Evolutionary conservation across 2,888 invertebrate species (phyloP).

Genomic region (Chromoteleia sp.): DNA sequence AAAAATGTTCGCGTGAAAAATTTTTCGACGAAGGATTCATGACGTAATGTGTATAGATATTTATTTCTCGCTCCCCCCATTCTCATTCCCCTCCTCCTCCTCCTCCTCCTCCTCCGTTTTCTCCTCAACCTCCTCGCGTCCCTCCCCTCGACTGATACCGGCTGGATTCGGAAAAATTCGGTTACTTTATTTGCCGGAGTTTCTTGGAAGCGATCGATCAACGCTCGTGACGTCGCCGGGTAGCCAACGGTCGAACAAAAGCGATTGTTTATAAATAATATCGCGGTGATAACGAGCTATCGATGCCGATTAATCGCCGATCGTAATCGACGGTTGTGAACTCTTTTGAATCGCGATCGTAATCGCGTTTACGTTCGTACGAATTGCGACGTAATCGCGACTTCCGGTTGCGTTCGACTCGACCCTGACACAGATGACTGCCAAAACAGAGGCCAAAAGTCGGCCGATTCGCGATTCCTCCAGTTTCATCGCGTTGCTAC

Average conservation of each 20-base stretch:
- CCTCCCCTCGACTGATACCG: constrained; percentile 7
- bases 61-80: not conserved
- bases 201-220: constrained; percentile 44
- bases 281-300: constrained; percentile 32
- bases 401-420: constrained; percentile 47
- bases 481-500: constrained; percentile 34
- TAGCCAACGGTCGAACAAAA: constrained; percentile 1
- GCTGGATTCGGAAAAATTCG: constrained; percentile 46
- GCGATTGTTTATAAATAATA: constrained; percentile 53
- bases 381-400: constrained; percentile 45
- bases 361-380: not conserved
- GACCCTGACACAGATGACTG: constrained; percentile 62
- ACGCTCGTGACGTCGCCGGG: constrained; percentile 18
- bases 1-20: constrained; percentile 57
- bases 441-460: constrained; percentile 52
- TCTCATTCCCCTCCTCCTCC: too few relatives aligned
- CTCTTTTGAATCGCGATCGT: not conserved
- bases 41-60: constrained; percentile 46
- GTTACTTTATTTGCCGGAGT: constrained; percentile 11
- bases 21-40: constrained; percentile 57
- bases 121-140: too few relatives aligned
- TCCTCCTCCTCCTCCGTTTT: too few relatives aligned
- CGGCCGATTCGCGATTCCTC: constrained; percentile 24
- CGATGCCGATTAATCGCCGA: constrained; percentile 5
- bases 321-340: not conserved